phyloP scores from a whole-genome alignment of 2,797 vertebrate genomes.

The Zalophus californianus region DNA sequence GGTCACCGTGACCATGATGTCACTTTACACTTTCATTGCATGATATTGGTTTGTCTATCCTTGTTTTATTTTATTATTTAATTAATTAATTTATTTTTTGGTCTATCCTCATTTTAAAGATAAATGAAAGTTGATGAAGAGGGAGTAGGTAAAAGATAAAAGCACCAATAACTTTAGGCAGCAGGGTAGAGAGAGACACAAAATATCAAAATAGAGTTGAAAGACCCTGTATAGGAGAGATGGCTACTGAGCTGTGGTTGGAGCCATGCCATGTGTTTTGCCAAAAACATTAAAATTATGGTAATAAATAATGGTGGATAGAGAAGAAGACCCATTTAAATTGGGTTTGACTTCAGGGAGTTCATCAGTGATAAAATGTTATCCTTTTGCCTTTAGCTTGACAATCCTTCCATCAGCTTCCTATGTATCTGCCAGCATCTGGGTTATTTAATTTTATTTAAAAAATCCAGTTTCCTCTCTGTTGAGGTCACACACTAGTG shows the following conservation, averaged over 20 bases:
- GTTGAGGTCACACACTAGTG: neutral
- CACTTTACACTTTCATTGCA: neutral
- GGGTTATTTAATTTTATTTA: constrained; percentile 35
- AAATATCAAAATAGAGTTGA: neutral
- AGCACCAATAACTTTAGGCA: neutral
- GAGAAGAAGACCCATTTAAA: neutral
- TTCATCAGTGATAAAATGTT: neutral
- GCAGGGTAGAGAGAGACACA: neutral
- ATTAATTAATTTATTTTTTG: neutral
- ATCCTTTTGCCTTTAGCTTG: neutral
- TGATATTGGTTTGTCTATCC: neutral
- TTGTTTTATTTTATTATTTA: neutral
- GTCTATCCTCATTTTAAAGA: neutral
- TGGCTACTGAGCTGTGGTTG: neutral
- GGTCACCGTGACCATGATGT: rapidly evolving
- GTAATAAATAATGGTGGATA: neutral
- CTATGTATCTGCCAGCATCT: neutral
- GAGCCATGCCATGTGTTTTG: neutral
- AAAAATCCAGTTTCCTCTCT: constrained; percentile 7
- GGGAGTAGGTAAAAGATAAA: neutral
- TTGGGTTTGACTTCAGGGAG: neutral
- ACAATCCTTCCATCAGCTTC: neutral
- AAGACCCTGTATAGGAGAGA: neutral
- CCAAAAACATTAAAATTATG: neutral
- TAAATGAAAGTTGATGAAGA: neutral